Evolutionary conservation across 2,113 vertebrate genomes (phyloP).

Genomic region (Centropus unirufus): DNA sequence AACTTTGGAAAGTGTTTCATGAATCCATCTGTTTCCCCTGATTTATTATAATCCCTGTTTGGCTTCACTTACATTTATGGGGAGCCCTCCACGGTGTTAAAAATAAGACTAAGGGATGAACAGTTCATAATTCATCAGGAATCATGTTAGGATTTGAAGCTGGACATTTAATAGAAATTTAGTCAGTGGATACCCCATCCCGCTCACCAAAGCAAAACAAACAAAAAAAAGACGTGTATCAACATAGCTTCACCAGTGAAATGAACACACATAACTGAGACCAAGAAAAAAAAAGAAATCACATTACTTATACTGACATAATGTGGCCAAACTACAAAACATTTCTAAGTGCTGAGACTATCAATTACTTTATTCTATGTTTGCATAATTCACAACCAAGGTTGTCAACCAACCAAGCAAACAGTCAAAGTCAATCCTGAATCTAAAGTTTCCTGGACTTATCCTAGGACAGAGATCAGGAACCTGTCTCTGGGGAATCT

Average conservation of each 20-base stretch:
- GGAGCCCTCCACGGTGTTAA: not conserved
- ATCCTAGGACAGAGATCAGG: conserved; percentile 10
- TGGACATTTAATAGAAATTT: not conserved
- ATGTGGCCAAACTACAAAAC: not conserved
- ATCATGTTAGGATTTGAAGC: not conserved
- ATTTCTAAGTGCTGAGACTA: not conserved
- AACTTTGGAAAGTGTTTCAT: conserved; percentile 53
- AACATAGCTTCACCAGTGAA: not conserved
- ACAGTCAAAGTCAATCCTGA: conserved; percentile 26
- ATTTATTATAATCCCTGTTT: conserved; percentile 63
- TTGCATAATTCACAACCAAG: conserved; percentile 11
- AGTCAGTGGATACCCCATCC: not conserved
- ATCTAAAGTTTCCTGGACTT: conserved; percentile 17
- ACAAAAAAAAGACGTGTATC: not conserved
- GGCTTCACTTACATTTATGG: conserved; percentile 5
- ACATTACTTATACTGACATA: not conserved
- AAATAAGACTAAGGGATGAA: not conserved
- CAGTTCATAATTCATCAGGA: not conserved
- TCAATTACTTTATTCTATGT: not conserved
- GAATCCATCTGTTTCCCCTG: conserved; percentile 55
- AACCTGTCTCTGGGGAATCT: not conserved
- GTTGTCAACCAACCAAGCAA: not conserved
- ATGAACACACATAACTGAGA: not conserved
- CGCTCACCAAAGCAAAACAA: not conserved
- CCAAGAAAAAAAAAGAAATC: not conserved